These are phyloP conservation scores for Spodoptera littoralis DNA, from an alignment of 2,888 invertebrate genomes.

Conservation along the genomic window DNA sequence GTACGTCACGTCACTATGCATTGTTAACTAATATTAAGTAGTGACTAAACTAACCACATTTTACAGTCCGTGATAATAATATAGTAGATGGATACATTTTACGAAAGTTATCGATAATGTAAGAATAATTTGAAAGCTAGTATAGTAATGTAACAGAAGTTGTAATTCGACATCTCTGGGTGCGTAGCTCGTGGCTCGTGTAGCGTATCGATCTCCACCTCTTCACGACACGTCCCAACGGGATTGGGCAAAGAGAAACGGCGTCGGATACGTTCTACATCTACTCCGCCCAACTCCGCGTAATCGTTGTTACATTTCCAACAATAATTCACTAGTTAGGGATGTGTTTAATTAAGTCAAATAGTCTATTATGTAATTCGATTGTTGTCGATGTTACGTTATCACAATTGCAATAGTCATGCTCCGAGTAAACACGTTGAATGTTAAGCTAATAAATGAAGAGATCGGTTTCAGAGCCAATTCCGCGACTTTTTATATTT, in stretches of 20 bases:
- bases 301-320: conserved; percentile 15
- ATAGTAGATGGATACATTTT: conserved; percentile 10
- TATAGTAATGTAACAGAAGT: conserved; percentile 1
- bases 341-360: background rate
- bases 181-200: conserved; percentile 45
- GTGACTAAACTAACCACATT: conserved; percentile 24
- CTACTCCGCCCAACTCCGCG: conserved; percentile 21
- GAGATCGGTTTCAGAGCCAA: no score
- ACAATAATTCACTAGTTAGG: background rate
- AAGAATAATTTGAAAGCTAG: no score
- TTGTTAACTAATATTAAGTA: conserved; percentile 26
- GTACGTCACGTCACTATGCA: conserved; percentile 30
- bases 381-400: background rate
- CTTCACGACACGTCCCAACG: conserved; percentile 50
- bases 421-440: no score
- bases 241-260: conserved; percentile 45
- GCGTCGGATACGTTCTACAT: conserved; percentile 23
- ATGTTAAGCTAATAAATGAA: no score
- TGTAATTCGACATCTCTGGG: conserved; percentile 31
- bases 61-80: conserved; percentile 32
- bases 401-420: no score
- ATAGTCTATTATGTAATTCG: conserved; percentile 16
- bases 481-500: no score
- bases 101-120: background rate
- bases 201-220: conserved; percentile 55